phyloP scores from a whole-genome alignment of 92 coral and sea anemone species.

The Parazoanthus darwini region DNA sequence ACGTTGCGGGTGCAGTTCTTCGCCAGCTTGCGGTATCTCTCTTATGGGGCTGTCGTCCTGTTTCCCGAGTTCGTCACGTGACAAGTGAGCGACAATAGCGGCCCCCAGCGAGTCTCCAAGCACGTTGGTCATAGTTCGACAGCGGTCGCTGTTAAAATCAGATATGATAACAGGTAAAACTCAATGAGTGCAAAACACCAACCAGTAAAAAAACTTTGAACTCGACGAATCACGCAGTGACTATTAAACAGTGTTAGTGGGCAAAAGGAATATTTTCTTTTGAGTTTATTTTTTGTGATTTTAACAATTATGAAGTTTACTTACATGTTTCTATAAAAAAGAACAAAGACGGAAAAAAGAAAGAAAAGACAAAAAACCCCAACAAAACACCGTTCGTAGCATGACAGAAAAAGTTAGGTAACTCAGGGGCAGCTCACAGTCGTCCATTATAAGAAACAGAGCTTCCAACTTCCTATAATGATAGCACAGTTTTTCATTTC shows the following conservation, averaged over 20 bases:
- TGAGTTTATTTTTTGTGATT: no score
- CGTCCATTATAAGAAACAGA: neutral
- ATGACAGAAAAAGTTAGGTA: no score
- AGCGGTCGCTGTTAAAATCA: slow-evolving; percentile 12
- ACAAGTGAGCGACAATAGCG: slow-evolving; percentile 34
- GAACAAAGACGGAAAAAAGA: neutral
- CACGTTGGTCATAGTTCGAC: slow-evolving; percentile 34
- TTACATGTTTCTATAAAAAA: neutral
- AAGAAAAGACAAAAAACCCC: no score
- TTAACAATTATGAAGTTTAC: no score
- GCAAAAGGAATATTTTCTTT: no score
- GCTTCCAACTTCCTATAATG: neutral
- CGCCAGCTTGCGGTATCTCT: neutral
- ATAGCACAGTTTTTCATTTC: neutral
- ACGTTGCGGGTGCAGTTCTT: neutral
- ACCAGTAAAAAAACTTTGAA: no score
- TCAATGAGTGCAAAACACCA: no score
- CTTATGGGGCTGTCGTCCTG: neutral
- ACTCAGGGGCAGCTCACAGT: no score
- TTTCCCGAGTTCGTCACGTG: slow-evolving; percentile 27
- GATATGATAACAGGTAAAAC: neutral
- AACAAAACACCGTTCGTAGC: no score
- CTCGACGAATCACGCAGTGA: no score
- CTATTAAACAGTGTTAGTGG: no score
- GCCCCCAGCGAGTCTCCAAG: slow-evolving; percentile 36